These are phyloP conservation scores for Megaptera novaeangliae DNA, from an alignment of 2,113 vertebrate genomes.

Conservation along the genomic window DNA sequence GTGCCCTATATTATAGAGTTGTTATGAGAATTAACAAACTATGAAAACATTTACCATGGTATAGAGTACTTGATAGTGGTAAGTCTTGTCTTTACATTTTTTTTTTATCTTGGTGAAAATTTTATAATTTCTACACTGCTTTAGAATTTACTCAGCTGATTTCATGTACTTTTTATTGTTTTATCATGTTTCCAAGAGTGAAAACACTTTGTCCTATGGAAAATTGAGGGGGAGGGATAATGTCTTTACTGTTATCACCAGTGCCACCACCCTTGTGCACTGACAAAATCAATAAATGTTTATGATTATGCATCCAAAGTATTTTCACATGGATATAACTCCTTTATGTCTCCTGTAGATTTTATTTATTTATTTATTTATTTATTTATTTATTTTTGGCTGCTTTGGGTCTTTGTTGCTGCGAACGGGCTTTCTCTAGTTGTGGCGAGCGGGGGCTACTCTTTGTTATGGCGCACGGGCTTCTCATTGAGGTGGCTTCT, in stretches of 20 bases:
- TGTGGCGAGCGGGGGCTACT: too few relatives aligned
- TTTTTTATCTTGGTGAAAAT: not conserved
- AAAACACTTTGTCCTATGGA: not conserved
- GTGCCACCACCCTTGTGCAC: not conserved
- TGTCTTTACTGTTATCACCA: not conserved
- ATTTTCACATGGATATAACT: not conserved
- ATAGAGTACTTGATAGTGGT: not conserved
- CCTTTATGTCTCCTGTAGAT: not conserved
- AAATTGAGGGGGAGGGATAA: not conserved
- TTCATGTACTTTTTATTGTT: not conserved
- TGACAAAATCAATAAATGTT: not conserved
- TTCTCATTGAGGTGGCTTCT: too few relatives aligned
- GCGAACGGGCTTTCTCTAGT: too few relatives aligned
- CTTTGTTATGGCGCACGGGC: too few relatives aligned
- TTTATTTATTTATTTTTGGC: too few relatives aligned
- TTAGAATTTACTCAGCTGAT: not conserved
- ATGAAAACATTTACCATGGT: not conserved
- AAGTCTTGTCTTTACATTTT: not conserved
- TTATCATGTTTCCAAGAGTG: not conserved
- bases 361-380: too few relatives aligned
- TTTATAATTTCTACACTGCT: not conserved
- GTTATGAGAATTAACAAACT: not conserved
- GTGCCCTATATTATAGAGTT: not conserved
- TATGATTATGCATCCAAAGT: not conserved
- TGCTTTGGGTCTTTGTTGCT: too few relatives aligned